Evolutionary conservation across 2,888 invertebrate genomes (phyloP).

Genomic region (Hymenopus coronatus): DNA sequence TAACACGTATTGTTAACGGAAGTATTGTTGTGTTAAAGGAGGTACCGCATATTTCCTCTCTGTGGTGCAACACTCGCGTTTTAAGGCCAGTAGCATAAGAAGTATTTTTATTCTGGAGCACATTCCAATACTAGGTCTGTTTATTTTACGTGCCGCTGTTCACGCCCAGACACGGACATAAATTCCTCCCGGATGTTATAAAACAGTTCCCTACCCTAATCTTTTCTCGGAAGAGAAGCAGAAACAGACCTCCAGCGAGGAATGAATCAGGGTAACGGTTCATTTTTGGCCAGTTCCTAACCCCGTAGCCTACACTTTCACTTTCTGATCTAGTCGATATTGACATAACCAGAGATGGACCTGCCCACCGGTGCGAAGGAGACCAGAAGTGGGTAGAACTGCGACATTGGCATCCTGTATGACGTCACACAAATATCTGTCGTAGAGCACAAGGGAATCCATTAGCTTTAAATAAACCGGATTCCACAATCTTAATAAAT

Average conservation of each 20-base stretch:
- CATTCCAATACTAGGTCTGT: not conserved
- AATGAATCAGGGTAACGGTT: not conserved
- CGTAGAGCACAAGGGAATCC: too few relatives aligned
- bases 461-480: too few relatives aligned
- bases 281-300: not conserved
- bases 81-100: not conserved
- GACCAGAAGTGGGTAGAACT: not conserved
- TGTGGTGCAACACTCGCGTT: not conserved
- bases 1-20: not conserved
- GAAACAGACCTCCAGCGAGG: not conserved
- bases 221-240: not conserved
- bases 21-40: too few relatives aligned
- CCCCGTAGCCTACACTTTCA: not conserved
- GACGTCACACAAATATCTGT: not conserved
- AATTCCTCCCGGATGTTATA: not conserved
- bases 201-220: not conserved
- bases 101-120: not conserved
- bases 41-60: not conserved
- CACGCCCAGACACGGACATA: not conserved
- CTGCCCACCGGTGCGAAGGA: not conserved
- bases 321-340: not conserved
- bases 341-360: not conserved
- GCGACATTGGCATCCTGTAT: not conserved
- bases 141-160: not conserved
- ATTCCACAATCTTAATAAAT: too few relatives aligned